Evolutionary conservation across 2,797 vertebrate genomes (phyloP).

Genomic region (Artibeus jamaicensis): DNA sequence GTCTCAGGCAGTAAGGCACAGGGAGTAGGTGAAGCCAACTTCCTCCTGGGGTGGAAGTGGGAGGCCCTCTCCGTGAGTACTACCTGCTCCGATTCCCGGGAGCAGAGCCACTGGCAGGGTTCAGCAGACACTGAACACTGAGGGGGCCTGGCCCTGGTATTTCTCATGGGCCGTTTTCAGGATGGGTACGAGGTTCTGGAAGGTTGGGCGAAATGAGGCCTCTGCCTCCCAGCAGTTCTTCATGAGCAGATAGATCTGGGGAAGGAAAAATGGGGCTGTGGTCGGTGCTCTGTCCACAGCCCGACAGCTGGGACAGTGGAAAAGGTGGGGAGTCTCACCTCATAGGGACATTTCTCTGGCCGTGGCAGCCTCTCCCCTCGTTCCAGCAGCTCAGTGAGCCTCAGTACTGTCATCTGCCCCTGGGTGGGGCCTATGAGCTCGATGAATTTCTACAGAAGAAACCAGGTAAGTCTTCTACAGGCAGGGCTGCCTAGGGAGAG

Average conservation of each 20-base stretch:
- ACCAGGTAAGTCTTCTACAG: background rate
- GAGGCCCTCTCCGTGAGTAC: background rate
- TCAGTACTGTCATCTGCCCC: constrained; percentile 88
- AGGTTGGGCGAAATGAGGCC: constrained; percentile 86
- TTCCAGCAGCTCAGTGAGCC: constrained; percentile 88
- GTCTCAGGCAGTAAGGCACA: background rate
- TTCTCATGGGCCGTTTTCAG: constrained; percentile 82
- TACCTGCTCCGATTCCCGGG: background rate
- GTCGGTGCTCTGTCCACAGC: too few species aligned
- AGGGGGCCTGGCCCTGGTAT: constrained; percentile 79
- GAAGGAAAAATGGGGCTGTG: background rate
- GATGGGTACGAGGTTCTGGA: constrained; percentile 84
- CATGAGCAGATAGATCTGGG: constrained; percentile 85
- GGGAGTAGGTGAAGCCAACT: too few species aligned
- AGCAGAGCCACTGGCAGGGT: rapidly evolving
- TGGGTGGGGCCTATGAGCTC: constrained; percentile 87
- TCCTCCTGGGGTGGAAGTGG: background rate
- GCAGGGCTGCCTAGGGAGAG: too few species aligned
- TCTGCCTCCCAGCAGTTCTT: constrained; percentile 90
- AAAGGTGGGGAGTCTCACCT: constrained; percentile 81
- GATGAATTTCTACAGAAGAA: constrained; percentile 85
- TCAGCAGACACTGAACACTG: constrained; percentile 77
- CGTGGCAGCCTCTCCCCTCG: constrained; percentile 84
- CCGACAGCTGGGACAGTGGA: rapidly evolving
- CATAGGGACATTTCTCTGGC: constrained; percentile 87